Evolutionary conservation across 2,888 invertebrate genomes (phyloP), one percentile per base, ranked within the genome.

Genomic region (Augiades crinisus): DNA sequence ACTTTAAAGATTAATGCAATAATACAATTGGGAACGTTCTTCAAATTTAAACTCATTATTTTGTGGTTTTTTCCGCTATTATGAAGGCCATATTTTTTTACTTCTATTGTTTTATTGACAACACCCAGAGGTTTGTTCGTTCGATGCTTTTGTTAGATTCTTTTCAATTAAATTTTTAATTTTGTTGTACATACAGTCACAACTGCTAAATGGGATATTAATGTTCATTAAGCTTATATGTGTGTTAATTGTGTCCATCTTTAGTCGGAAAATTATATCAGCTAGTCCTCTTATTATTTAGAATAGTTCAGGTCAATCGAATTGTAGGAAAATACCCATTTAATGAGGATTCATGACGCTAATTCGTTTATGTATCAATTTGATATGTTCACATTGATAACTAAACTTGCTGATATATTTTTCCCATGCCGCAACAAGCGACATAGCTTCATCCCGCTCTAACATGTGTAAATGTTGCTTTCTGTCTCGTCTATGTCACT

Each of bases 391-490:
- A n/a, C n/a, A 3, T 27, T 12, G n/a, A 16, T 8, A 17, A 8
- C 1, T 16, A 16, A 33, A n/a, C 13, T 17, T 10, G 2, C 6
- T 21, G 38, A 34, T 7, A 13, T 41, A 33, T 41, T 49, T 34
- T 22, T 34, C 41, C 16, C n/a, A n/a, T n/a, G 40, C 16, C 22
- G 49, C 49, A 33, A 10, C 21, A 31, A 16, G 33, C 33, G 61
- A 68, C 61, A 60, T 74, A 70, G 75, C 72, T 73, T 72, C 65
- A 71, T 85, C 78, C 70, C 67, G 86, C 87, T 83, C 85, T 89
- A 88, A 88, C 88, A 78, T 80, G 59, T 87, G 84, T 87, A 88
- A 78, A 82, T 82, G 87, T 88, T 72, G 87, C 88, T 88, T 87
- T 85, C 78, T 85, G 85, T 88, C 86, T 85, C 82, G 81, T 78